Base-by-base conservation (phyloP, 2,888 invertebrate species). In the Zygogramma bicolorata region DNA sequence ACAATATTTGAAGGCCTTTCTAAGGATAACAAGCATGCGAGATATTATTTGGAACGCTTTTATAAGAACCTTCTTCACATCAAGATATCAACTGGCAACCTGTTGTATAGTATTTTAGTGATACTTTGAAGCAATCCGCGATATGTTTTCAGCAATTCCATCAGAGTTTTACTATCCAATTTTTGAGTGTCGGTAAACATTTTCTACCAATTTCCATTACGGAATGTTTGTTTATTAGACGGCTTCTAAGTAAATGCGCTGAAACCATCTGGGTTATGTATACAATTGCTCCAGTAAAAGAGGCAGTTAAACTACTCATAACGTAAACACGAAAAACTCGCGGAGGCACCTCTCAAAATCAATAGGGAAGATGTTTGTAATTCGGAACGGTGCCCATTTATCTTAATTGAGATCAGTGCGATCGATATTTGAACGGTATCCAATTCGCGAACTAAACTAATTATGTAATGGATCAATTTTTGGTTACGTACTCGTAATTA, bases 191-290 rank as follows among this genome's bases (percentile, higher is more conserved):
- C 20, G 18, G 53, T 59, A 65, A 70, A 65, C 65, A 70, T 62
- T 70, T 70, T 70, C 70, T 65, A 65, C 70, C 34, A 70, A 63
- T 70, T 59, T 70, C 60, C 31, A 68, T 53, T 68, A 57, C 15
- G 34, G 42, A 42, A 31, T 34, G 65, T 65, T 70, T 70, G 70
- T 70, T 70, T 65, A 70, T 58, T 31, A 42, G 20, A 63, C 65
- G 59, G 49, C 38, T 49, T 65, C 65, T 70, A 8, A 46, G 3
- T 10, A 18, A 46, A 49, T 63, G 29, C 65, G 25, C 38, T 34
- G 18, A 68, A 49, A 58, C 57, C 65, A 72, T 63, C 71, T 72
- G 46, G 72, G 72, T 72, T 68, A 68, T 68, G 61, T 68, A 68
- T 65, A 72, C 72, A 65, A 46, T 63, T 8, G 29, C 60, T 49